phyloP scores from a whole-genome alignment of 2,113 vertebrate species.

The Podilymbus podiceps region DNA sequence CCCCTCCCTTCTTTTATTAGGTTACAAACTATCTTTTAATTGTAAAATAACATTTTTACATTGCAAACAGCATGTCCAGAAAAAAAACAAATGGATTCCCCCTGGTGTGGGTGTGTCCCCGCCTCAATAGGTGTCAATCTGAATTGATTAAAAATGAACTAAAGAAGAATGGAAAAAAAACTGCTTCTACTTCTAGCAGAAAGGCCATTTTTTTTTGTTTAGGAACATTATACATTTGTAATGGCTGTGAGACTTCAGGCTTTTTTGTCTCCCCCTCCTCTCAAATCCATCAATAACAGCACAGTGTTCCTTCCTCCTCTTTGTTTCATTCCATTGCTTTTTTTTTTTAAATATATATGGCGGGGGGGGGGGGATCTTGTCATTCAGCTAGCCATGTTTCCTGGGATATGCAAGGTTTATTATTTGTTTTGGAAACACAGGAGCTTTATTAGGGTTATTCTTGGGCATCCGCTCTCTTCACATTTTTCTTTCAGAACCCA shows the following conservation, averaged over 20 bases:
- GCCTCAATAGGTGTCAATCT: not conserved
- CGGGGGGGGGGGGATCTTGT: not conserved
- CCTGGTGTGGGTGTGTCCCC: no score
- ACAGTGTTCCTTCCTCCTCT: not conserved
- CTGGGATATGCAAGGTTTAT: constrained; percentile 59
- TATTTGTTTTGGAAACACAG: constrained; percentile 64
- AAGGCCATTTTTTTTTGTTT: not conserved
- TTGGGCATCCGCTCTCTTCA: constrained; percentile 16
- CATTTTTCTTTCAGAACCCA: constrained; percentile 16
- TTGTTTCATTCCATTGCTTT: not conserved
- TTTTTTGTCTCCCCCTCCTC: not conserved
- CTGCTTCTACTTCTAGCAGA: not conserved
- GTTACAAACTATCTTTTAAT: not conserved
- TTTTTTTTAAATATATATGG: not conserved
- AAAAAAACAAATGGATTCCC: not conserved
- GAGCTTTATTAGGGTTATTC: constrained; percentile 30
- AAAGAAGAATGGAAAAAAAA: not conserved
- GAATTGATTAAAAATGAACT: not conserved
- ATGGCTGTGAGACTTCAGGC: not conserved
- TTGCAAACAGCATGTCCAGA: not conserved
- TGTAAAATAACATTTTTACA: not conserved
- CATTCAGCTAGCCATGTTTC: constrained; percentile 28
- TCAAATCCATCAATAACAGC: not conserved
- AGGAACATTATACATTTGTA: not conserved
- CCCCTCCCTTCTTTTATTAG: not conserved